Percentiles rank a stretch among this genome's conserved stretches.
Conservation (phyloP, 2,888 invertebrate species). For the Candidula unifasciata region DNA sequence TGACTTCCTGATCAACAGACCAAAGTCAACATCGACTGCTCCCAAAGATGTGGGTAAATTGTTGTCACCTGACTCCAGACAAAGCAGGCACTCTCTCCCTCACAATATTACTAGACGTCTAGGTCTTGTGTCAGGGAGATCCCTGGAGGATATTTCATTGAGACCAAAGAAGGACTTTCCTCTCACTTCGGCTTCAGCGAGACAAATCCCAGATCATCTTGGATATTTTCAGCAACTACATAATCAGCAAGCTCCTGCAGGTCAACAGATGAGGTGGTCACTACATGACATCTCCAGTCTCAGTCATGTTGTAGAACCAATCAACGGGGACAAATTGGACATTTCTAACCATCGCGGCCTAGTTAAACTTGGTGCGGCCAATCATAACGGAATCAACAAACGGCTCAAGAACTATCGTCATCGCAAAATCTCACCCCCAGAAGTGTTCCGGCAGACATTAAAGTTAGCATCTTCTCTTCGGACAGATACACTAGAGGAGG, state of each 20-base stretch:
- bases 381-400: no score
- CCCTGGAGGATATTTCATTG: background rate
- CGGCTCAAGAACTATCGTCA: no score
- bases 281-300: background rate
- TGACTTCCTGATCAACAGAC: background rate
- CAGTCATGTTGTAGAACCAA: slow-evolving; percentile 21
- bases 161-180: no score
- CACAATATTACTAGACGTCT: background rate
- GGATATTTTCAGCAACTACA: background rate
- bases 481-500: background rate
- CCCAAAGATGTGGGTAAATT: background rate
- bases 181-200: no score
- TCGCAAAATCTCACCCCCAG: background rate
- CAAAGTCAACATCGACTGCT: background rate
- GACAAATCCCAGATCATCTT: background rate
- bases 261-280: background rate
- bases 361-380: background rate
- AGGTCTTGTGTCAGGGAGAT: background rate
- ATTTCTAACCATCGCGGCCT: background rate
- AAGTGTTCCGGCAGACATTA: no score
- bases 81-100: background rate
- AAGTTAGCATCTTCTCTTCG: background rate
- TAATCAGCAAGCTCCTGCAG: no score
- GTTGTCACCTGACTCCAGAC: background rate
- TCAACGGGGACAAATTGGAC: slow-evolving; percentile 3